Evolutionary conservation across 2,888 invertebrate species (phyloP), one percentile per base, ranked within the genome.

Genomic region (Apamea sordens): DNA sequence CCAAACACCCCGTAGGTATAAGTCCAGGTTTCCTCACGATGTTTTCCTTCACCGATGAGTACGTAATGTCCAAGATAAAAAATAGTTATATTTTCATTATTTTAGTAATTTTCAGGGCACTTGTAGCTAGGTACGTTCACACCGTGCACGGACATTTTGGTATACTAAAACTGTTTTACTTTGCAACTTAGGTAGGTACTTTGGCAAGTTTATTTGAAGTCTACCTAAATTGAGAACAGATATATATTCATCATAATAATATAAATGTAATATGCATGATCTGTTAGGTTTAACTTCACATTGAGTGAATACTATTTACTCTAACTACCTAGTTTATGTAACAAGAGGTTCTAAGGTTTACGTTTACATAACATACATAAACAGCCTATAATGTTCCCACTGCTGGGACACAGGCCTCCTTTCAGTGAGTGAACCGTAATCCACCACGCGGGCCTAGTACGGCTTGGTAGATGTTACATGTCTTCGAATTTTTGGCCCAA

Each of bases 191-290:
- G 7, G 5, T 21, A 10, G 4, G 7, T 1, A 73, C 36, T 44
- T 53, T 7, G 15, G 1, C 8, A 47, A 47, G 67, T 75, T 73
- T 80, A 76, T 69, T 32, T 63, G 0, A 63, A 82, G 53, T 80
- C 24, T 41, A 21, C 36, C 28, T 13, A 53, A 56, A 65, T n/a
- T 41, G 11, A 61, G 28, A 81, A 41, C 10, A 47, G 36, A 0
- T 36, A 61, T 15, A n/a, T 8, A 50, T 36, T 65, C 18, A 28
- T 24, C 4, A 24, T 68, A 67, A 71, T 59, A 50, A 67, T 83
- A 71, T 28, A 36, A 77, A 72, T 82, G 15, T 21, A 72, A 77
- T 78, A 78, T 82, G 84, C 82, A 84, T 79, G 79, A 72, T 44
- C 68, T 79, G 10, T 71, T 41, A 64, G n/a, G 47, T 79, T 59